Conservation (phyloP, 2,113 vertebrate genomes). For the Notarius lentiginosus region DNA sequence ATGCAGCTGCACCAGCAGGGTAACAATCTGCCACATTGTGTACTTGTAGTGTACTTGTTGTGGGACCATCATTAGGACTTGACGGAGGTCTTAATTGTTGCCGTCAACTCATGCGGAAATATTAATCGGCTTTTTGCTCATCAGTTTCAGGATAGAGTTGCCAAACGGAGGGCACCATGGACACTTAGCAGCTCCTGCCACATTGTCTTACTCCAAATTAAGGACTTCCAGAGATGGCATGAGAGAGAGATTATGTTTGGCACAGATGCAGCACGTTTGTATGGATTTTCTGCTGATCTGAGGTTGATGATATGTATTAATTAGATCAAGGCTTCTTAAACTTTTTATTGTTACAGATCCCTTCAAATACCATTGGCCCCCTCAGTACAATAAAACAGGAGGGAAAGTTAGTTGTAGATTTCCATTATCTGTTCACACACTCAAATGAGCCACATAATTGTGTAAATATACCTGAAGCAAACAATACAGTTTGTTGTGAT, state of each 20-base stretch:
- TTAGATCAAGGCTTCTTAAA: background rate
- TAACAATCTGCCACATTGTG: slow-evolving; percentile 29
- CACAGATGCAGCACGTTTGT: background rate
- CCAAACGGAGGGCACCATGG: background rate
- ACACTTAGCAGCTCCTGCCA: background rate
- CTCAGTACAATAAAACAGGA: background rate
- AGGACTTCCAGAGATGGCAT: background rate
- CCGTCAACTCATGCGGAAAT: slow-evolving; percentile 33
- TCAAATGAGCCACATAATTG: background rate
- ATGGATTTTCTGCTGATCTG: background rate
- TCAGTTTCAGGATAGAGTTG: slow-evolving; percentile 15
- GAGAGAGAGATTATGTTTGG: background rate
- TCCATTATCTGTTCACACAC: background rate
- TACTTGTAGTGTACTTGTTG: slow-evolving; percentile 28
- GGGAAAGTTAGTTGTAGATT: background rate
- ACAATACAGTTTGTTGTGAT: background rate
- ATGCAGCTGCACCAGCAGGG: slow-evolving; percentile 11
- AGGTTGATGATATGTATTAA: background rate
- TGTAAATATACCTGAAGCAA: background rate
- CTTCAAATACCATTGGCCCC: background rate
- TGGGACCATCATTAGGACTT: background rate
- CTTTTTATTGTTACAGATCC: background rate
- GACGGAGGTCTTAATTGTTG: background rate
- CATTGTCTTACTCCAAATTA: background rate
- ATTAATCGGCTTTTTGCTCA: slow-evolving; percentile 26